Conservation (phyloP, 2,113 vertebrate species). For the Trogon surrucura region DNA sequence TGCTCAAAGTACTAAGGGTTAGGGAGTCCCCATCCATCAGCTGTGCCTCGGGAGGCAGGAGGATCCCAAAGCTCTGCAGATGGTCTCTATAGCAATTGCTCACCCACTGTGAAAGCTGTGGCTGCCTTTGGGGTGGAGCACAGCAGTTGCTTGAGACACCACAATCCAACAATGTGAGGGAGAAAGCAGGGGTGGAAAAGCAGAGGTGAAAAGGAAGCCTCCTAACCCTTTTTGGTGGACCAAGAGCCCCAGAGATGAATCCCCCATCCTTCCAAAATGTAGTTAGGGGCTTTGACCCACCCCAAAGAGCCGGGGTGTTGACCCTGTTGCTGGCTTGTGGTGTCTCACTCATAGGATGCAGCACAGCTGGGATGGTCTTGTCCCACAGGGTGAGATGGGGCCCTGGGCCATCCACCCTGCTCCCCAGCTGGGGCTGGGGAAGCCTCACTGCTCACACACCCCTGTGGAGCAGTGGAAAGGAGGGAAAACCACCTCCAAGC, state of each 20-base stretch:
- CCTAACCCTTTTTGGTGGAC: not conserved
- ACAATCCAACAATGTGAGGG: not conserved
- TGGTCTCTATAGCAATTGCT: slow-evolving; percentile 44
- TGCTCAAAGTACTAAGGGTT: not conserved
- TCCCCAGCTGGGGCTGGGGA: not conserved
- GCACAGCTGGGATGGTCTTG: accelerated
- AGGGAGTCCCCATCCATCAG: slow-evolving; percentile 19
- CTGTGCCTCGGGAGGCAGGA: not conserved
- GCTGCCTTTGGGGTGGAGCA: slow-evolving; percentile 38
- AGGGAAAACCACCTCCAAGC: not conserved
- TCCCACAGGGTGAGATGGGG: accelerated
- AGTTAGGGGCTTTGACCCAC: not conserved
- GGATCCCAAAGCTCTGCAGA: slow-evolving; percentile 42
- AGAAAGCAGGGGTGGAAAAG: not conserved
- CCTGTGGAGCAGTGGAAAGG: accelerated
- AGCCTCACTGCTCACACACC: not conserved
- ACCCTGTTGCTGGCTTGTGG: accelerated
- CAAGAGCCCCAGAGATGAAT: not conserved
- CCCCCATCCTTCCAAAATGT: not conserved
- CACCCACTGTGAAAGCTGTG: not conserved
- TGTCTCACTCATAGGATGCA: accelerated
- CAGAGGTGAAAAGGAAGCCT: not conserved
- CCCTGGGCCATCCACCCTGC: not conserved
- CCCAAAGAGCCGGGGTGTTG: not conserved
- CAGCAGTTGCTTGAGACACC: not conserved